Base-by-base conservation (phyloP, 2,113 vertebrate species). In the Electrona antarctica region DNA sequence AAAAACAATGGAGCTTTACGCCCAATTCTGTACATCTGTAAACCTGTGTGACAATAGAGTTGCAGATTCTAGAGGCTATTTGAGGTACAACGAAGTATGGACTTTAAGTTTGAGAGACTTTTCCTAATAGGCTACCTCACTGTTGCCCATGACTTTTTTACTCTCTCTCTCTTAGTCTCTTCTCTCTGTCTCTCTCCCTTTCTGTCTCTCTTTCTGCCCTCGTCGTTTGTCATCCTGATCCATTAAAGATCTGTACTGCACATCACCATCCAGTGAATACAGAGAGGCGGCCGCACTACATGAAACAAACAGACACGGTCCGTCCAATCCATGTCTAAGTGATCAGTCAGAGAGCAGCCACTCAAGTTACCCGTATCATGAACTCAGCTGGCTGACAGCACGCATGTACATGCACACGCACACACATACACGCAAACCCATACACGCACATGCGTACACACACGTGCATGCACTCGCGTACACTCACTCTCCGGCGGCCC, bases 281-380 rank as follows among this genome's bases (percentile, higher is more conserved):
- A 78, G 11, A 12, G 8, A 64, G 15, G 54, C 7, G 60, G 59
- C 33, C 33, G 29, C 29, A 4, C 29, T 4, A 33, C 55, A 28
- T 76, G 64, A 71, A 12, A 51, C 7, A 14, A 33, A 75, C 48
- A 73, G 49, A 69, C 55, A 78, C 54, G 54, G 76, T 50, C 64
- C 81, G 87, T 88, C 88, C 76, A 87, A 89, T 88, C 5, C 87
- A 86, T 8, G 49, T 78, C 85, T 50, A 67, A 73, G 81, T 84
- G 71, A 90, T 87, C 77, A 87, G 84, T 66, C 63, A 85, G 71
- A 66, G 67, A 88, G 64, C 66, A 79, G 79, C 79, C 61, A 63
- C 64, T 80, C 63, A 73, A 73, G 73, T 77, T 85, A 71, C 73
- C 81, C 78, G 76, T 65, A 79, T 83, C 83, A 87, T 84, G 67